Evolutionary conservation across 2,888 invertebrate genomes (phyloP), one percentile per base, ranked within the genome.

Genomic region (Dinocampus coccinellae): DNA sequence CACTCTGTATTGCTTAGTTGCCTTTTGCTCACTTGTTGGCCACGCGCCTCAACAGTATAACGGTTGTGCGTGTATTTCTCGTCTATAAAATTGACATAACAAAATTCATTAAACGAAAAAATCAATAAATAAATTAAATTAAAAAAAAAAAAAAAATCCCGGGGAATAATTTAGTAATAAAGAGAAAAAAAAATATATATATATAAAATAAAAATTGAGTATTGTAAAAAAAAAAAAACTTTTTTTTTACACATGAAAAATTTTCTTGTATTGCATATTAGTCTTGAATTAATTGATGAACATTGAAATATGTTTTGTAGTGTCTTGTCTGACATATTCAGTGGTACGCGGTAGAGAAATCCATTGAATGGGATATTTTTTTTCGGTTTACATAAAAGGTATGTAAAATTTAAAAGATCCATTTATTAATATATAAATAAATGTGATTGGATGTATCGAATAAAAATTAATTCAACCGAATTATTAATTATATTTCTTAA

Each of bases 361-460:
- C 47, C 26, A 70, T 52, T 60, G 60, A 62, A 76, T 73, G 66
- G 76, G 77, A 77, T 78, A 79, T 76, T 77, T 77, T 77, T 69
- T 74, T 58, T 67, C 73, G 33, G 64, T 76, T 76, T 75, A 75
- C 60, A 65, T 72, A 73, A 75, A 64, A 79, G 78, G 78, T 79
- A 77, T 69, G 77, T 74, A 58, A 58, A 62, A 72, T 68, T 57
- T 36, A 60, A 73, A 34, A 10, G 39, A 47, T 29, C 42, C 20
- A 34, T 42, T 33, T 42, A 29, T 34, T 58, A 2, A 16, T 58
- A 13, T 58, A 26, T 13, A 57, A n/a, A 1, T 34, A 58, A 29
- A 29, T 29, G 29, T 16, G 20, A 3, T 58, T 58, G 1, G 9
- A 47, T 16, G 47, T 16, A 3, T 47, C 1, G 7, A 20, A 3